Evolutionary conservation across 2,888 invertebrate species (phyloP), one percentile per base, ranked within the genome.

Genomic region (Trypoxylon attenuatum): DNA sequence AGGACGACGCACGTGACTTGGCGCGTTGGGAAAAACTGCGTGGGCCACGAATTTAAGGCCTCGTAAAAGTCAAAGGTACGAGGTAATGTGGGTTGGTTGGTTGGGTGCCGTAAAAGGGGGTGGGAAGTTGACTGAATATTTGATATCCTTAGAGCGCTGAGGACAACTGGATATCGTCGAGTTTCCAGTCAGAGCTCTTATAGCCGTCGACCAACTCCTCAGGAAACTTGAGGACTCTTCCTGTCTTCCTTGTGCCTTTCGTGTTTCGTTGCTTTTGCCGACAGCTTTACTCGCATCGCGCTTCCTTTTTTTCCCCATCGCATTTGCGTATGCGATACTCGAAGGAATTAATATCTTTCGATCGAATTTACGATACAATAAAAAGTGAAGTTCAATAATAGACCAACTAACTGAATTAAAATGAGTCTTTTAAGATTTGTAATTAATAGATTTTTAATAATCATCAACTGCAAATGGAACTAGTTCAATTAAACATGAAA

Each of bases 1-100:
- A 33, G 49, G 55, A 27, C 21, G 27, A n/a, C n/a, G 64, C 60
- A 45, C 69, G 70, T 69, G 70, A 69, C 70, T 70, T 64, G 69
- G 69, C 64, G 47, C 47, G 25, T n/a, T 6, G 58, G 27, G n/a
- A 22, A 55, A 62, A 61, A 57, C 45, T 39, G 29, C 33, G 43
- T 50, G 49, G 41, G 33, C n/a, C n/a, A 55, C 52, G 56, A 71
- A 49, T 71, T 70, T 71, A 71, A 63, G 54, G 55, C 56, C 51
- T 46, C 51, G 59, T 71, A 63, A 70, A 71, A 13, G 52, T 6
- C 2, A 13, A 18, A 46, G 53, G 41, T 27, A 49, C n/a, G 47
- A 16, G 19, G 47, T 13, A 19, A 5, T 2, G 29, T n/a, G 29
- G n/a, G 5, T 2, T 2, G 29, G n/a, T 8, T 8, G 33, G 13